Base-by-base conservation (phyloP, 2,113 vertebrate genomes). In the Forbesichthys agassizii region DNA sequence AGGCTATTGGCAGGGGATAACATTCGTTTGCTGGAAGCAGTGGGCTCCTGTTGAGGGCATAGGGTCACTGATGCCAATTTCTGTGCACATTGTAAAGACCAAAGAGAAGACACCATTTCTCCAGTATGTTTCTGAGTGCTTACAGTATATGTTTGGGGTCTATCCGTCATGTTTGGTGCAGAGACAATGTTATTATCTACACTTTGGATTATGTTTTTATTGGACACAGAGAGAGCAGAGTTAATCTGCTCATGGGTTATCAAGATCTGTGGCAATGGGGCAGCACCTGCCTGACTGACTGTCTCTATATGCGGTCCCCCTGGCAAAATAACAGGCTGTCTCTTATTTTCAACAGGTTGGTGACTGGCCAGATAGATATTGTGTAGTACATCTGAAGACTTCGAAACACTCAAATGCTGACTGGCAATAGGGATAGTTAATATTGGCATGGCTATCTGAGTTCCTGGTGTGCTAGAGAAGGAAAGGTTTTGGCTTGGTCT, bases 1-100 rank as follows among this genome's bases (percentile, higher is more conserved):
- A 99, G 91, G 80, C 98, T 99, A 78, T 99, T 99, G 66, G 98
- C 98, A 65, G 98, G 98, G 9, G 98, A 99, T 57, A 99, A 92
- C 97, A 99, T 99, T 64, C 98, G 93, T 83, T 99, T 99, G 79
- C 96, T 99, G 10, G 97, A 98, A 51, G 94, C 94, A 62, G 94
- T 93, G 74, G 94, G 92, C 80, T 99, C 98, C 51, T 93, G 95
- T 59, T 99, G 97, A 0, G 95, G 96, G 67, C 94, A 96, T 3
- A 99, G 93, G 67, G 93, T 94, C 0, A 93, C 93, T 1, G 95
- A 89, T 69, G 93, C 92, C 69, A 94, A 73, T 85, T 96, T 98
- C 84, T 95, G 93, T 61, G 88, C 83, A 66, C 88, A 85, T 46
- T 92, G 92, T 0, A 80, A 88, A 49, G 94, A 92, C 47, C 88